Conservation (phyloP, 35 echinoderm and acorn worm species). For the Patiria miniata region DNA sequence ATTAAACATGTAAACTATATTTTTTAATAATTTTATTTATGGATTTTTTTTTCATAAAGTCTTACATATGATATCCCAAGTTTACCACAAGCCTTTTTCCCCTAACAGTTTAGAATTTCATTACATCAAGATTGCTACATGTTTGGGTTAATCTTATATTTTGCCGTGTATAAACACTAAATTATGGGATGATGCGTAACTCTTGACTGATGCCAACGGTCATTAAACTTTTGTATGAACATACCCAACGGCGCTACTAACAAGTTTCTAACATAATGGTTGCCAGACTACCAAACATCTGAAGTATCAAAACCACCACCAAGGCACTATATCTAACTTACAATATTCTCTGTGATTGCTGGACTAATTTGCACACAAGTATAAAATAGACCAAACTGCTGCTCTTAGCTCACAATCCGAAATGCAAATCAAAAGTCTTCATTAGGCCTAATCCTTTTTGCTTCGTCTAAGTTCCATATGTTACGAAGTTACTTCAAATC, state of each 20-base stretch:
- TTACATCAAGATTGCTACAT: neutral
- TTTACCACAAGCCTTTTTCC: neutral
- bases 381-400: too few relatives aligned
- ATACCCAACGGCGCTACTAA: too few relatives aligned
- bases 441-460: too few relatives aligned
- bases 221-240: too few relatives aligned
- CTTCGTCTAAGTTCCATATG: too few relatives aligned
- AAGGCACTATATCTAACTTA: conserved; percentile 14
- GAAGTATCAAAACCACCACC: neutral
- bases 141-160: conserved; percentile 7
- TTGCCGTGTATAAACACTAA: neutral
- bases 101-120: neutral
- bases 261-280: too few relatives aligned
- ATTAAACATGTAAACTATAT: neutral
- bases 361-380: too few relatives aligned
- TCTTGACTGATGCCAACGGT: too few relatives aligned
- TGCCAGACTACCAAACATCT: too few relatives aligned
- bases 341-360: neutral
- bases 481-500: too few relatives aligned
- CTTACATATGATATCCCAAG: neutral
- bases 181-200: neutral
- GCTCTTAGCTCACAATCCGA: too few relatives aligned
- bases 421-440: too few relatives aligned
- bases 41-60: neutral
- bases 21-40: neutral